phyloP scores from a whole-genome alignment of 2,113 vertebrate species.

The Rhinolophus sinicus region DNA sequence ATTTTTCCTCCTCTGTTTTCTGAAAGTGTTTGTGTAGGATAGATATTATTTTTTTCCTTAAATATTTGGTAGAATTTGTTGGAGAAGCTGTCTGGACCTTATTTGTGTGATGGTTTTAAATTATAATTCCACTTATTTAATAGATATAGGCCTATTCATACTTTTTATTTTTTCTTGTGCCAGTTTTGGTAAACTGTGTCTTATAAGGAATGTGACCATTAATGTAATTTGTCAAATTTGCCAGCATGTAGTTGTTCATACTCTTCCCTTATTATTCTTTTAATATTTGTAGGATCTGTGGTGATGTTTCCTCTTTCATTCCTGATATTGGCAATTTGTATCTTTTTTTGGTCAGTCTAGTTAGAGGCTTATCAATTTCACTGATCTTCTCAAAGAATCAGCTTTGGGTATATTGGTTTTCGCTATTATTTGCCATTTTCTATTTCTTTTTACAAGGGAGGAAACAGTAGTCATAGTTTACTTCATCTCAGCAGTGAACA shows the following conservation, averaged over 20 bases:
- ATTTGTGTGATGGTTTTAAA: slow-evolving; percentile 25
- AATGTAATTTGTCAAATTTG: background rate
- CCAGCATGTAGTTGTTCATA: background rate
- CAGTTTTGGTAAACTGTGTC: background rate
- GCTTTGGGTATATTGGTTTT: background rate
- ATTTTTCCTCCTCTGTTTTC: background rate
- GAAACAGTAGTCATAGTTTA: background rate
- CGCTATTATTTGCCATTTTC: background rate
- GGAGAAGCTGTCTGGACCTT: background rate
- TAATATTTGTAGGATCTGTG: background rate
- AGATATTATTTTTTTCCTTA: background rate
- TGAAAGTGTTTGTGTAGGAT: background rate
- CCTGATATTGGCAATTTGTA: background rate
- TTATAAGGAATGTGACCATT: background rate
- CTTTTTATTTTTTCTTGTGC: background rate
- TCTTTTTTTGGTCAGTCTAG: background rate
- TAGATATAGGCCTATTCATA: background rate
- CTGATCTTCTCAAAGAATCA: background rate
- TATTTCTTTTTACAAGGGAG: background rate
- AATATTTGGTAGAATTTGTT: background rate
- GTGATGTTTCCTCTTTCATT: background rate
- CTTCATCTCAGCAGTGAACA: background rate
- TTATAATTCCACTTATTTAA: background rate
- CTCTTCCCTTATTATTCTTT: background rate
- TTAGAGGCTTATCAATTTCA: background rate